Conservation (phyloP, 2,797 vertebrate species). For the Trichosurus vulpecula region DNA sequence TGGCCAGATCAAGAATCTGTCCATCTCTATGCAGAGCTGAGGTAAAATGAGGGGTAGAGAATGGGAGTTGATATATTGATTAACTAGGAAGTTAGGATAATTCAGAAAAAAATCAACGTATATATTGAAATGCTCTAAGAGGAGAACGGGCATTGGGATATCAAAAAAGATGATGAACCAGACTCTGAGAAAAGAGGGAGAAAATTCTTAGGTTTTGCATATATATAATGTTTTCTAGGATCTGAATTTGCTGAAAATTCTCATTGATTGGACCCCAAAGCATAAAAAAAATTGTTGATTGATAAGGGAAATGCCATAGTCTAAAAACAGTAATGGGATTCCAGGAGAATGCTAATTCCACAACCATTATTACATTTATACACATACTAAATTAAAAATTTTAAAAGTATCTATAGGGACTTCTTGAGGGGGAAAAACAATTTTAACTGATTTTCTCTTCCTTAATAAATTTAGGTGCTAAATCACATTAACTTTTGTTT, state of each 20-base stretch:
- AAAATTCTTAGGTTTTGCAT: background rate
- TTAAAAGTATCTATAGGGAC: background rate
- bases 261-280: background rate
- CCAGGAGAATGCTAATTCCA: background rate
- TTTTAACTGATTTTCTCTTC: background rate
- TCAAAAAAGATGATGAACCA: background rate
- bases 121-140: background rate
- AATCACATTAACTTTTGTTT: background rate
- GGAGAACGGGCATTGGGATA: background rate
- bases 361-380: background rate
- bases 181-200: background rate
- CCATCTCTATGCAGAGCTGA: too few relatives aligned
- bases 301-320: background rate
- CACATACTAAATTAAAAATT: background rate
- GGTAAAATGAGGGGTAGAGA: too few relatives aligned
- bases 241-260: background rate
- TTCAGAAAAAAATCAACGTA: background rate
- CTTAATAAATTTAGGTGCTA: background rate
- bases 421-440: background rate
- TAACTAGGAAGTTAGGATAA: too few relatives aligned
- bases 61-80: too few relatives aligned
- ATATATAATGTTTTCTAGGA: background rate
- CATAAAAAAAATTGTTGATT: background rate
- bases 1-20: background rate
- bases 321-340: background rate